Conservation (phyloP, 2,113 vertebrate genomes). For the Microcebus tavaratra region DNA sequence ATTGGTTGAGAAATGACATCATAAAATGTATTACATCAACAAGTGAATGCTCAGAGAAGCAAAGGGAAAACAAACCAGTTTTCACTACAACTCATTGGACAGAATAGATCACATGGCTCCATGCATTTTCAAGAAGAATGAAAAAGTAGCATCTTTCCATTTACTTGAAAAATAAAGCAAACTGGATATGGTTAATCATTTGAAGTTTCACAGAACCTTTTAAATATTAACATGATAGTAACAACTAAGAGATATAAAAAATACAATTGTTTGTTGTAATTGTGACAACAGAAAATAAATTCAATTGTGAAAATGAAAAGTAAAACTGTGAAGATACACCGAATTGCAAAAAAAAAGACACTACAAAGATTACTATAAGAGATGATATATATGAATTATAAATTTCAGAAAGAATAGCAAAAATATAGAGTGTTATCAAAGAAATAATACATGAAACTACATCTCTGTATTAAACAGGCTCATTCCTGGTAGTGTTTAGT, state of each 20-base stretch:
- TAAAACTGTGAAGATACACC: background rate
- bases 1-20: background rate
- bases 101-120: background rate
- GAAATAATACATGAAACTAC: background rate
- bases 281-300: background rate
- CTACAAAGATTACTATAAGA: background rate
- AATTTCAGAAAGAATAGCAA: background rate
- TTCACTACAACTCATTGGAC: background rate
- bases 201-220: background rate
- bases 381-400: background rate
- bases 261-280: background rate
- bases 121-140: background rate
- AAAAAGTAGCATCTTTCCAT: background rate
- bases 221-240: background rate
- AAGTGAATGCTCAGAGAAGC: background rate
- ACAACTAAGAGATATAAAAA: background rate
- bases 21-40: background rate
- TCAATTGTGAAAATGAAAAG: background rate
- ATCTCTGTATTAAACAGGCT: background rate
- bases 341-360: background rate
- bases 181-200: background rate
- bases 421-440: background rate
- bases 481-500: background rate
- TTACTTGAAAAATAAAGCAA: background rate
- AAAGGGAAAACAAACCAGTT: background rate